Percentiles rank a stretch among this genome's conserved stretches.
Conservation (phyloP, 2,797 vertebrate species). For the Neolamprologus multifasciatus region DNA sequence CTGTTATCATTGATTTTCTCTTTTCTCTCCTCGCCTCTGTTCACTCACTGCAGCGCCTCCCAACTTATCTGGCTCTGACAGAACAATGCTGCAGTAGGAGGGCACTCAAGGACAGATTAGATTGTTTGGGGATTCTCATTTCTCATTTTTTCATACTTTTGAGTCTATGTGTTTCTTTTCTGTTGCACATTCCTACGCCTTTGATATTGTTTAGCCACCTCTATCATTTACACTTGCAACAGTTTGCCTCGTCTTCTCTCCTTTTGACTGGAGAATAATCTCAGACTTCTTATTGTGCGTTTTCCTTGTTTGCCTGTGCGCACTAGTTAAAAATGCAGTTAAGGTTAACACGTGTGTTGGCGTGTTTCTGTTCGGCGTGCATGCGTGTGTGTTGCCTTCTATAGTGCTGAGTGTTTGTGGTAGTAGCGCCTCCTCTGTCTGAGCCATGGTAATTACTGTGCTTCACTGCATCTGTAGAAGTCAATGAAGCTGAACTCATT, state of each 20-base stretch:
- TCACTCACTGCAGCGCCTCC: slow-evolving; percentile 54
- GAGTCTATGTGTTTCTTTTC: slow-evolving; percentile 10
- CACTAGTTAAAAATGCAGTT: slow-evolving; percentile 7
- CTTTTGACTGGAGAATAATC: background rate
- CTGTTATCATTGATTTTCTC: slow-evolving; percentile 67
- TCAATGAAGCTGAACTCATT: slow-evolving; percentile 74
- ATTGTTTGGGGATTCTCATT: slow-evolving; percentile 61
- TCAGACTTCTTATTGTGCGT: background rate
- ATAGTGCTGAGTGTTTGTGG: slow-evolving; percentile 17
- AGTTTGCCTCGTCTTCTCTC: background rate
- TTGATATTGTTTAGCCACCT: slow-evolving; percentile 37
- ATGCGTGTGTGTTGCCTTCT: background rate
- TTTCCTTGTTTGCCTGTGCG: background rate
- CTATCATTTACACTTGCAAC: slow-evolving; percentile 17
- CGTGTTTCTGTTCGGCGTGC: background rate
- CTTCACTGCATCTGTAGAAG: slow-evolving; percentile 65
- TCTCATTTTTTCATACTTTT: slow-evolving; percentile 43
- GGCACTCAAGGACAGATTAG: slow-evolving; percentile 71
- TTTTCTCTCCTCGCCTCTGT: slow-evolving; percentile 45
- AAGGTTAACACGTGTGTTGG: background rate
- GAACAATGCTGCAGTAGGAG: slow-evolving; percentile 65
- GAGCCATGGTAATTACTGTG: slow-evolving; percentile 69
- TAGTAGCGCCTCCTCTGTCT: slow-evolving; percentile 51
- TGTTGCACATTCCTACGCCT: background rate
- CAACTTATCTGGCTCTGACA: slow-evolving; percentile 63